A percentile compares a stretch with the other conserved stretches of the same genome.
Evolutionary conservation across 1,140 invertebrate species (phyloP).

Genomic region (Sycophila sp.): DNA sequence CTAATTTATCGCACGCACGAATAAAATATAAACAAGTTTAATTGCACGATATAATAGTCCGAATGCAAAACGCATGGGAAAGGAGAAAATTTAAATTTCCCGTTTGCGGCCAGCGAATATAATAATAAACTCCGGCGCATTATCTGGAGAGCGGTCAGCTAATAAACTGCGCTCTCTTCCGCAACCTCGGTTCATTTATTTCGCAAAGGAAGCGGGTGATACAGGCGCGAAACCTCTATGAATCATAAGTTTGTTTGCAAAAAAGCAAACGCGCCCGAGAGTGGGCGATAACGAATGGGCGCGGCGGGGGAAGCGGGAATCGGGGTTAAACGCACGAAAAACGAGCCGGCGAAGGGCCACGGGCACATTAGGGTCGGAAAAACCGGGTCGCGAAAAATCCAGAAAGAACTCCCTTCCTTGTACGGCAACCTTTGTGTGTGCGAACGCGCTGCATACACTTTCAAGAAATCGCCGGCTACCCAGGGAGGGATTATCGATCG

Average conservation of each 20-base stretch:
- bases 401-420: no score
- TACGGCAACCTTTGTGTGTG: no score
- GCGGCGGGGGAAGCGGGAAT: not conserved
- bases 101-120: no score
- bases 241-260: not conserved
- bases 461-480: no score
- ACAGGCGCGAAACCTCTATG: not conserved
- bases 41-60: no score
- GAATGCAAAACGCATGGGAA: no score
- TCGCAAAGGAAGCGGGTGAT: not conserved
- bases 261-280: no score
- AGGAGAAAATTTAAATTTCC: no score
- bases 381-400: not conserved
- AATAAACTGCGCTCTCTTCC: slow-evolving; percentile 10
- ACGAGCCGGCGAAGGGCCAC: not conserved
- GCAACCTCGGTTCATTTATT: not conserved
- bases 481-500: no score
- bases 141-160: not conserved
- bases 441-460: no score
- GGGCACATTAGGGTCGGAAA: not conserved
- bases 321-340: not conserved
- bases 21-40: no score
- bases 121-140: not conserved
- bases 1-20: no score
- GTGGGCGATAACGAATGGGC: not conserved